Evolutionary conservation across 2,797 vertebrate genomes (phyloP).

Genomic region (Cynopterus sphinx): DNA sequence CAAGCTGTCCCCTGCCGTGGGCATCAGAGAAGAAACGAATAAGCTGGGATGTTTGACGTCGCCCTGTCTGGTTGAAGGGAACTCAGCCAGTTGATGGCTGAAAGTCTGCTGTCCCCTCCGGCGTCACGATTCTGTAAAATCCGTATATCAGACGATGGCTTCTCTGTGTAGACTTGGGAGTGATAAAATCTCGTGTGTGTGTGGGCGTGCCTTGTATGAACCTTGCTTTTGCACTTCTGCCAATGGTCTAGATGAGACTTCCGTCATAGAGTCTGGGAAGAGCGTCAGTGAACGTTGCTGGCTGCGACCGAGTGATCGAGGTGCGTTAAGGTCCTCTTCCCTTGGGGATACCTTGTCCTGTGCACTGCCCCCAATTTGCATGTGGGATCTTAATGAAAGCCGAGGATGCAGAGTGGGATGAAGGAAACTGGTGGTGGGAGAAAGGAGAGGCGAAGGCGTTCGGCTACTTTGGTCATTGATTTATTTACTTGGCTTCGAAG

Average conservation of each 20-base stretch:
- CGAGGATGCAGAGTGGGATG: background rate
- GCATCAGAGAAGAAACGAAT: conserved; percentile 1
- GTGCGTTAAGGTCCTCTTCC: background rate
- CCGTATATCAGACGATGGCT: background rate
- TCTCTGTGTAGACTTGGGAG: background rate
- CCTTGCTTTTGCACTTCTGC: background rate
- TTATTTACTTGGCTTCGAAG: background rate
- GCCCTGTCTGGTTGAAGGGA: background rate
- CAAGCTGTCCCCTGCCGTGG: background rate
- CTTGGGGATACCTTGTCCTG: background rate
- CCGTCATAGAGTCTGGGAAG: background rate
- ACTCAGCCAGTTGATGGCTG: background rate
- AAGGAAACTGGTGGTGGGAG: background rate
- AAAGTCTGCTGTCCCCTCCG: background rate
- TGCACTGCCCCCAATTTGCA: background rate
- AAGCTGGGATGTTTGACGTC: background rate
- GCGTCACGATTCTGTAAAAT: background rate
- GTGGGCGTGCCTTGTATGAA: rapidly evolving
- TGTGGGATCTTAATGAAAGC: background rate
- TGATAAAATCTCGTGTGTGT: background rate
- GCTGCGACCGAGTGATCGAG: background rate
- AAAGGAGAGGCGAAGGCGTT: background rate
- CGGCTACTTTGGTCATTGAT: background rate
- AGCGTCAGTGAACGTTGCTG: background rate
- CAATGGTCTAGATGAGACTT: background rate